phyloP scores from a whole-genome alignment of 2,888 invertebrate species.

The Eutolmus rufibarbis region DNA sequence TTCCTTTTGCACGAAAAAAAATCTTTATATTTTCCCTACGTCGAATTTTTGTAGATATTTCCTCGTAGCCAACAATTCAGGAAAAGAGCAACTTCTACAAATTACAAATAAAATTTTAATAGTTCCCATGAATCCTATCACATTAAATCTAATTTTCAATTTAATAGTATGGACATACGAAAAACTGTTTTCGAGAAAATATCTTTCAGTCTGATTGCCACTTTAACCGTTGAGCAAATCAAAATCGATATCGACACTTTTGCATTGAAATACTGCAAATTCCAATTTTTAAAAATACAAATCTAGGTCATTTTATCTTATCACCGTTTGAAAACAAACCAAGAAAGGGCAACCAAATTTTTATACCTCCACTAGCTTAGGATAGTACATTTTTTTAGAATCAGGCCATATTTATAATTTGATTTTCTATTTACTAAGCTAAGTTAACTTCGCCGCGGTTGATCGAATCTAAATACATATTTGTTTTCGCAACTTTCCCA shows the following conservation, averaged over 20 bases:
- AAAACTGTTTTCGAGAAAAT: neutral
- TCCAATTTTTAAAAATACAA: no score
- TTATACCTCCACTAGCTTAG: no score
- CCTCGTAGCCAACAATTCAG: neutral
- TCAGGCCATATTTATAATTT: no score
- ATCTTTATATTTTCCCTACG: neutral
- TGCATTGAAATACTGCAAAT: no score
- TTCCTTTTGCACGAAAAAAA: neutral
- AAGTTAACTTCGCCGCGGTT: neutral
- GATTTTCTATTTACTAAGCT: no score
- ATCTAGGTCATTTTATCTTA: no score
- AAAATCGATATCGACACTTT: neutral
- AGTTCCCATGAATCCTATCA: neutral
- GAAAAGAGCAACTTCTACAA: neutral
- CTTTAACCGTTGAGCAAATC: neutral
- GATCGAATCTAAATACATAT: neutral
- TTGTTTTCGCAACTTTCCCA: neutral
- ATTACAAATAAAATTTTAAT: neutral
- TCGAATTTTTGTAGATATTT: neutral
- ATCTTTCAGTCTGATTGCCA: neutral
- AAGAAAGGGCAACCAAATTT: no score
- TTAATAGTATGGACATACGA: no score
- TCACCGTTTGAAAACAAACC: no score
- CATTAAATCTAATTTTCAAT: neutral
- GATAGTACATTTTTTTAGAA: no score